These are phyloP conservation scores for Melanotaenia boesemani DNA, from an alignment of 2,797 vertebrate genomes.

Conservation along the genomic window DNA sequence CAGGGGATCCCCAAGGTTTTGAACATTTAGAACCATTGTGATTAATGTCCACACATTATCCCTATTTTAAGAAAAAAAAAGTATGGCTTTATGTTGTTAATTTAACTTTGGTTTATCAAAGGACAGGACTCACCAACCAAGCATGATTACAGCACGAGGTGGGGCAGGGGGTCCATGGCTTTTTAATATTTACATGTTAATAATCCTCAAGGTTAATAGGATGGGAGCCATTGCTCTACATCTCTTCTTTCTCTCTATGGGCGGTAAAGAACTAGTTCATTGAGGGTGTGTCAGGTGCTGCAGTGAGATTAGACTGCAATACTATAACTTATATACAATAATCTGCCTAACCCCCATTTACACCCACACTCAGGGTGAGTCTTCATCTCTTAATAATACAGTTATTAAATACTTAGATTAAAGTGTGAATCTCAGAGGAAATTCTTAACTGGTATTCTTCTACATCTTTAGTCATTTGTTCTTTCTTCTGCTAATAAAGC, in stretches of 20 bases:
- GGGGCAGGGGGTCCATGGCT: too few species aligned
- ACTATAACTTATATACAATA: background rate
- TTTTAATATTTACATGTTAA: too few species aligned
- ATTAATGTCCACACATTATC: too few species aligned
- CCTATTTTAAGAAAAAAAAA: too few species aligned
- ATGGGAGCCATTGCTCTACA: background rate
- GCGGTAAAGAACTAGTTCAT: slow-evolving; percentile 24
- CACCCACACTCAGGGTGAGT: background rate
- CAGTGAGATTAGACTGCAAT: slow-evolving; percentile 6
- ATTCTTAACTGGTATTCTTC: background rate
- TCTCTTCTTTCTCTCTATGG: slow-evolving; percentile 17
- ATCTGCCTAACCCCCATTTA: slow-evolving; percentile 6
- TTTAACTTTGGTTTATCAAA: too few species aligned
- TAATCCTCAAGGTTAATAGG: too few species aligned
- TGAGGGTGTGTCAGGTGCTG: slow-evolving; percentile 21
- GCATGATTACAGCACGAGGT: too few species aligned
- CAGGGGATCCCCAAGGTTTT: too few species aligned
- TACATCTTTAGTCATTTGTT: background rate
- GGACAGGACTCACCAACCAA: too few species aligned
- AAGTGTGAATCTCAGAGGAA: slow-evolving; percentile 15
- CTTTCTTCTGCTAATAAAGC: background rate
- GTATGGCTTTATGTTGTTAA: too few species aligned
- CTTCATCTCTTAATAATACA: slow-evolving; percentile 9
- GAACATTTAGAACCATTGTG: too few species aligned
- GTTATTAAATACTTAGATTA: slow-evolving; percentile 32